Percentiles rank a stretch among this genome's conserved stretches.
These are phyloP conservation scores for Nemopilema nomurai DNA, from an alignment of 30 jellyfish, hydroid and myxozoan species.

Conservation along the genomic window DNA sequence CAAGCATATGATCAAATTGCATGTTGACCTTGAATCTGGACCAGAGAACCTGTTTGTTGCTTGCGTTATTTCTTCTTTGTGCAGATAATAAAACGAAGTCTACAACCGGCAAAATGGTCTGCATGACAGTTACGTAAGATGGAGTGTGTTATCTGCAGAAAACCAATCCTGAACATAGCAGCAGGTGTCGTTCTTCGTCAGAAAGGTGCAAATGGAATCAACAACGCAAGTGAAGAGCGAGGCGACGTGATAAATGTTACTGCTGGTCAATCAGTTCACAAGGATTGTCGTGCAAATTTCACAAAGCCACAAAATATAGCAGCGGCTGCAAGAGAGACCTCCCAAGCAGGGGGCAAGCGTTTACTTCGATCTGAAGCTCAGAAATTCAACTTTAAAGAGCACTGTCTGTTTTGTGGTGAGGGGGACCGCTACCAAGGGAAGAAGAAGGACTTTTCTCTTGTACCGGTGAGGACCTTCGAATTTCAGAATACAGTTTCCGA, in stretches of 20 bases:
- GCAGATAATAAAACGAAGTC: conserved; percentile 25
- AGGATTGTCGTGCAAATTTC: conserved; percentile 32
- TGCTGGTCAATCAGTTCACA: conserved; percentile 58
- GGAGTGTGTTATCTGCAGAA: conserved; percentile 44
- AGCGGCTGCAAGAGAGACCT: conserved; percentile 38
- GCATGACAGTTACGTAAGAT: conserved; percentile 34
- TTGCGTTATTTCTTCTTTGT: conserved; percentile 23
- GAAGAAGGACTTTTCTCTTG: conserved; percentile 28
- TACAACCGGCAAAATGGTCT: conserved; percentile 13
- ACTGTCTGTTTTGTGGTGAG: conserved; percentile 49
- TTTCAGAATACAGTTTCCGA: conserved; percentile 21
- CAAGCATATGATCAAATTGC: conserved; percentile 29
- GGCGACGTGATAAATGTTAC: conserved; percentile 29
- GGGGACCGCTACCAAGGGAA: conserved; percentile 51
- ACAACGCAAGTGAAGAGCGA: conserved; percentile 53
- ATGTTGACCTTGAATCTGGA: conserved; percentile 28
- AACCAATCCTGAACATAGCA: conserved; percentile 31
- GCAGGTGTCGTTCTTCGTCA: conserved; percentile 37
- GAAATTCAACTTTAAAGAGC: conserved; percentile 39
- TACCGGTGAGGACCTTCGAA: conserved; percentile 45
- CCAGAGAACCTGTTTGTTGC: conserved; percentile 45
- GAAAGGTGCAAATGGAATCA: conserved; percentile 50
- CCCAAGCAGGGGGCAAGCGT: conserved; percentile 32
- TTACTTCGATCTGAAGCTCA: conserved; percentile 33
- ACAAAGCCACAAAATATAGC: conserved; percentile 43